These are phyloP conservation scores for Drosophila subquinaria DNA, from an alignment of 2,888 invertebrate species.

Conservation along the genomic window DNA sequence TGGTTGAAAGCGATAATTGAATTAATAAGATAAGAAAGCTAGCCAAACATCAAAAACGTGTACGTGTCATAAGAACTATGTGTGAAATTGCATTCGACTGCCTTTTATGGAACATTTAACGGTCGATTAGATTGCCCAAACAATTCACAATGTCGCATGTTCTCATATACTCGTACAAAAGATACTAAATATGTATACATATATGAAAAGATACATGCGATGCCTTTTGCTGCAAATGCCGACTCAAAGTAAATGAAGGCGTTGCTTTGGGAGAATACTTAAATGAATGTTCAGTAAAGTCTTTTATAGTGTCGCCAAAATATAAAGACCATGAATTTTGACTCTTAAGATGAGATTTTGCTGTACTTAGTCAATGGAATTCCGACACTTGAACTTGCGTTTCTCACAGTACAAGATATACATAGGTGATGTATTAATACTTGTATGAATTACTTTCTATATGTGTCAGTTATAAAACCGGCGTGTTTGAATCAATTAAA, in stretches of 20 bases:
- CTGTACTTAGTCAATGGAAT: constrained; percentile 8
- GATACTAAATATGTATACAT: constrained; percentile 2
- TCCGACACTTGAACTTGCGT: constrained; percentile 28
- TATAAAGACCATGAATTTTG: background rate
- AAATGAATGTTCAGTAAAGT: background rate
- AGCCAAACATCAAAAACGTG: constrained; percentile 22
- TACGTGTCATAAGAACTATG: constrained; percentile 27
- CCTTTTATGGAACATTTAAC: constrained; percentile 41
- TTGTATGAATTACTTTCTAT: constrained; percentile 1
- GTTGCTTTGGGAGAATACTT: background rate
- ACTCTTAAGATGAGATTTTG: background rate
- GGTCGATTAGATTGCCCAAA: constrained; percentile 62
- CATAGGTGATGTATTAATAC: background rate
- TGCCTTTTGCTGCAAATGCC: background rate
- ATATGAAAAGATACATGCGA: background rate
- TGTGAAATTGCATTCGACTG: constrained; percentile 52
- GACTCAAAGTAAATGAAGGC: background rate
- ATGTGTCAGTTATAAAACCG: constrained; percentile 44
- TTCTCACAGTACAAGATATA: constrained; percentile 29
- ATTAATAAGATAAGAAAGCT: constrained; percentile 67
- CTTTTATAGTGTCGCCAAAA: background rate
- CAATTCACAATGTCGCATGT: constrained; percentile 19
- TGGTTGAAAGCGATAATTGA: constrained; percentile 49
- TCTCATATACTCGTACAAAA: constrained; percentile 31
- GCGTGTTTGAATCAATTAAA: constrained; percentile 72